A percentile compares a stretch with the other conserved stretches of the same genome.
phyloP scores from a whole-genome alignment of 2,888 invertebrate genomes.

The Coleophora flavipennella region DNA sequence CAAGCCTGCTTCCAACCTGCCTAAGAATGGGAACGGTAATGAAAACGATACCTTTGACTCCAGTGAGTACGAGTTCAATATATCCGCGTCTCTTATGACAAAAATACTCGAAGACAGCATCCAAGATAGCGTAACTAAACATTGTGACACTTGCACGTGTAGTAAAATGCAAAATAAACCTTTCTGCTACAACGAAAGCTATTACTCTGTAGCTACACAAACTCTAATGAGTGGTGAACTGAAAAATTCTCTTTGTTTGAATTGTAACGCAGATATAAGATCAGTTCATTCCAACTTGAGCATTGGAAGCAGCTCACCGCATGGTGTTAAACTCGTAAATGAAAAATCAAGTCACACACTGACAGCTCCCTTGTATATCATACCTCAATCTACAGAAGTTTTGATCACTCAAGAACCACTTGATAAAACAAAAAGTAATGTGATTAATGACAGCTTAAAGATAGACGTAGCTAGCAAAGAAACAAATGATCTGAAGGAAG shows the following conservation, averaged over 20 bases:
- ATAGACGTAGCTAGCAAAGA: slow-evolving; percentile 27
- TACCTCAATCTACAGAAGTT: slow-evolving; percentile 31
- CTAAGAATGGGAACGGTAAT: slow-evolving; percentile 26
- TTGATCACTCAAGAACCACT: slow-evolving; percentile 18
- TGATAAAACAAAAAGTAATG: slow-evolving; percentile 28
- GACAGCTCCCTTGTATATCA: slow-evolving; percentile 42
- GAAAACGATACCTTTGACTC: slow-evolving; percentile 68
- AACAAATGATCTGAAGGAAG: slow-evolving; percentile 26
- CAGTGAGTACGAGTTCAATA: slow-evolving; percentile 77
- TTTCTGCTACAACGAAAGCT: slow-evolving; percentile 67
- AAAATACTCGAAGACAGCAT: slow-evolving; percentile 92
- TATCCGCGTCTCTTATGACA: slow-evolving; percentile 91
- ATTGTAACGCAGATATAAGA: slow-evolving; percentile 74
- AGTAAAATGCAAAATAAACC: slow-evolving; percentile 68
- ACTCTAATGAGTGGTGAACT: slow-evolving; percentile 65
- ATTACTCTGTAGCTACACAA: slow-evolving; percentile 76
- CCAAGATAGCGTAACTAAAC: slow-evolving; percentile 84
- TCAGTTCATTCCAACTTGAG: slow-evolving; percentile 54
- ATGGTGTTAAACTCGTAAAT: slow-evolving; percentile 42
- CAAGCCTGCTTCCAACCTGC: slow-evolving; percentile 17
- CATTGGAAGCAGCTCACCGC: slow-evolving; percentile 51
- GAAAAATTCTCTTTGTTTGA: slow-evolving; percentile 69
- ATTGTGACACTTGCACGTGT: slow-evolving; percentile 88
- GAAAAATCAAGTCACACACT: slow-evolving; percentile 37
- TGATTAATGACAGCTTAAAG: slow-evolving; percentile 27